Conservation (phyloP, 2,888 invertebrate genomes). For the Empis stercorea region DNA sequence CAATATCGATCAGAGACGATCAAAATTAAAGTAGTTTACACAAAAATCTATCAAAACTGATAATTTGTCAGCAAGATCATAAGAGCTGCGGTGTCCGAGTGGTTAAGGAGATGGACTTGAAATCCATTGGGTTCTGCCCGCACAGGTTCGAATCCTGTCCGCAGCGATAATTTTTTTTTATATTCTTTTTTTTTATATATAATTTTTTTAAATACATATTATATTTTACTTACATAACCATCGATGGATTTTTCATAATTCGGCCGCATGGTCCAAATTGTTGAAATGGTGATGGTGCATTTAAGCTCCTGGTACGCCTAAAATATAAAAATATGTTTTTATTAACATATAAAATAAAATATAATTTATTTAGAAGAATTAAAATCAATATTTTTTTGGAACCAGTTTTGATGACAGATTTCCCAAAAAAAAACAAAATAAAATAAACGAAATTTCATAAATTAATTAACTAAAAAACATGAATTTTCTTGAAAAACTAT, state of each 20-base stretch:
- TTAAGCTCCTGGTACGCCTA: conserved; percentile 88
- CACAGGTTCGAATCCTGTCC: conserved; percentile 79
- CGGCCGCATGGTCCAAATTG: conserved; percentile 97
- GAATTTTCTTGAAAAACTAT: background rate
- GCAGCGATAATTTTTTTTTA: conserved; percentile 41
- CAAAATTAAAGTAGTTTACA: background rate
- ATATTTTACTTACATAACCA: conserved; percentile 77
- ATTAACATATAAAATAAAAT: background rate
- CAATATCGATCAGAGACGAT: background rate
- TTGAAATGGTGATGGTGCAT: conserved; percentile 91
- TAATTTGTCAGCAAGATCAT: no score
- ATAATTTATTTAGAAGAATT: no score
- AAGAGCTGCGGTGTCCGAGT: conserved; percentile 53
- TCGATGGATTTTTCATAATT: conserved; percentile 91
- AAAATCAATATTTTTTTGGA: no score
- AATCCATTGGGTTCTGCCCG: conserved; percentile 47
- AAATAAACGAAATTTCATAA: no score
- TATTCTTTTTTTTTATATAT: background rate
- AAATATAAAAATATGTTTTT: conserved; percentile 29
- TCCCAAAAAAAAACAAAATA: background rate
- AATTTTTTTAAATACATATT: background rate
- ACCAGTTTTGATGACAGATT: no score
- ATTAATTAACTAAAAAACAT: background rate
- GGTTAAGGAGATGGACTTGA: conserved; percentile 78
- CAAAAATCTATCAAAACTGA: no score